Conservation (phyloP, 2,888 invertebrate genomes). For the Eristalis pertinax region DNA sequence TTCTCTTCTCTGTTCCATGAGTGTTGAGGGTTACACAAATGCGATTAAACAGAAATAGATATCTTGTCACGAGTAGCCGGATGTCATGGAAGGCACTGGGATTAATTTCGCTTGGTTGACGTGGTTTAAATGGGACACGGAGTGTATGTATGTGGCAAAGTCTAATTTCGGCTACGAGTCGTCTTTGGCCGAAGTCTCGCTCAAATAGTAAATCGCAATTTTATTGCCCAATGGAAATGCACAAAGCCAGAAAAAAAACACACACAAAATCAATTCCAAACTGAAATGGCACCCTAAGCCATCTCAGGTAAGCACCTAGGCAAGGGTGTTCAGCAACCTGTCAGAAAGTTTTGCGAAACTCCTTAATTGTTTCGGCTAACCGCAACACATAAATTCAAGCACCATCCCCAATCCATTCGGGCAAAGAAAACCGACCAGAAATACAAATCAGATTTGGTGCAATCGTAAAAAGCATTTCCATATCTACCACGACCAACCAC, state of each 20-base stretch:
- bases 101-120: not conserved
- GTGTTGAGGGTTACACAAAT: constrained; percentile 32
- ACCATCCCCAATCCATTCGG: constrained; percentile 37
- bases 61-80: not conserved
- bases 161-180: no score
- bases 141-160: not conserved
- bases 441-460: constrained; percentile 72
- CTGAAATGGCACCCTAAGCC: not conserved
- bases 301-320: constrained; percentile 50
- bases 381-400: constrained; percentile 76
- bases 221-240: not conserved
- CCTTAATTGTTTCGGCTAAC: constrained; percentile 76
- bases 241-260: not conserved
- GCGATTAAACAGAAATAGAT: constrained; percentile 23
- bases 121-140: not conserved
- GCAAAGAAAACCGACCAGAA: constrained; percentile 66
- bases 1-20: not conserved
- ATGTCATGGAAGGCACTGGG: not conserved
- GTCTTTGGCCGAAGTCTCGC: no score
- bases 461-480: constrained; percentile 73
- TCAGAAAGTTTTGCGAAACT: constrained; percentile 74
- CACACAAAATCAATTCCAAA: not conserved
- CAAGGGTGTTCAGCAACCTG: constrained; percentile 73
- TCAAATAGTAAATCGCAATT: not conserved
- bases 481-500: constrained; percentile 70